Evolutionary conservation across 2,888 invertebrate species (phyloP), one percentile per base, ranked within the genome.

Genomic region (Dorcus parallelipipedus): DNA sequence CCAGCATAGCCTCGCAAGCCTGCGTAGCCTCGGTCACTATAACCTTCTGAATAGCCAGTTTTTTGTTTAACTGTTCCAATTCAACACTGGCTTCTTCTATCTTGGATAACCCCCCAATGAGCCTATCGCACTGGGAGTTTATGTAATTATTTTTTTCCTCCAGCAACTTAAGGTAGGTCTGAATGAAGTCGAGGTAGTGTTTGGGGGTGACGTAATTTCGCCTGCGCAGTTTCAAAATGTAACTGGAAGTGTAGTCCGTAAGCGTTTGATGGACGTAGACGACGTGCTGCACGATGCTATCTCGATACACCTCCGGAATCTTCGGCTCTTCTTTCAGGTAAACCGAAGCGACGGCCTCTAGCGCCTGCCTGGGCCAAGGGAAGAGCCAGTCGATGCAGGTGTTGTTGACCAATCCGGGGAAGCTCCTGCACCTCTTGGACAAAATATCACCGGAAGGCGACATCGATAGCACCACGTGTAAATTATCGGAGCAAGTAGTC

Each of bases 301-400:
- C 81, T 14, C 90, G 84, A 40, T 69, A 73, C 3, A 65, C 53
- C 61, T 73, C 73, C 3, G 77, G 76, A 56, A 78, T 71, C 56
- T 70, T 69, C 0, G 70, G 69, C 54, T 72, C 87, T 66, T 95
- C 89, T 67, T 89, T 85, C 0, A 96, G 81, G 71, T 88, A 93
- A 1, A 91, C 89, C 56, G 89, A 89, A 0, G 95, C 95, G 0
- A 96, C 95, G 0, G 95, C 93, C 54, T 88, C 81, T 49, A 96
- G 75, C 0, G 96, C 96, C 75, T 95, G 93, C 64, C 89, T 84
- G 0, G 96, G 95, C 96, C 96, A 96, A 0, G 95, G 89, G 77
- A 92, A 94, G 74, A 95, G 87, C 95, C 95, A 96, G 76, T 96
- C 94, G 63, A 96, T 94, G 41, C 90, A 92, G 0, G 94, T 92